These are phyloP conservation scores for Azemiops feae DNA, from an alignment of 2,113 vertebrate species.

Conservation along the genomic window DNA sequence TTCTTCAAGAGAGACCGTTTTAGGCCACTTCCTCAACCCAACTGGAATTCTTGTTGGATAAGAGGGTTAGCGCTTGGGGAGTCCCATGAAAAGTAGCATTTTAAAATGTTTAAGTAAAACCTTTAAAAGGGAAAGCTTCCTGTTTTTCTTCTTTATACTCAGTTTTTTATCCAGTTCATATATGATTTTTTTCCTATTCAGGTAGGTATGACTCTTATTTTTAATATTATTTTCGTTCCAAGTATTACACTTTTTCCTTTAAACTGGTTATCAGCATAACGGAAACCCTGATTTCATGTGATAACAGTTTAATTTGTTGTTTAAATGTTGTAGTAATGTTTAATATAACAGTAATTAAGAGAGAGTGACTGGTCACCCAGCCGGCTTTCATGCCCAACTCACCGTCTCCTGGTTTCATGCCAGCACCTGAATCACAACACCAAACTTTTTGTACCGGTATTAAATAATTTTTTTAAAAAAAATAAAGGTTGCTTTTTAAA, in stretches of 20 bases:
- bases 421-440: no score
- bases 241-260: neutral
- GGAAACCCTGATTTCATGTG: neutral
- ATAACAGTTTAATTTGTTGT: neutral
- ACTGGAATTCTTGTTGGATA: neutral
- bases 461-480: neutral
- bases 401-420: no score
- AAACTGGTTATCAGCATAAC: neutral
- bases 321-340: neutral
- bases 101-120: neutral
- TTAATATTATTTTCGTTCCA: neutral
- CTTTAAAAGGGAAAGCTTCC: neutral
- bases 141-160: neutral
- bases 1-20: fast-evolving
- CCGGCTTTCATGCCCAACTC: no score
- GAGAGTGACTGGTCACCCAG: neutral
- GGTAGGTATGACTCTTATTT: neutral
- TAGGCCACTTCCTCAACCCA: neutral
- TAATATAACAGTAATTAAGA: neutral
- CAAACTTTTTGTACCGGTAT: neutral
- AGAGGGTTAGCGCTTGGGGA: neutral
- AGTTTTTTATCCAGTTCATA: neutral
- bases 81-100: neutral
- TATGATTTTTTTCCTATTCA: neutral
- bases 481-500: neutral